These are phyloP conservation scores for Lucilia cuprina DNA, from an alignment of 1,140 invertebrate genomes.

Conservation along the genomic window DNA sequence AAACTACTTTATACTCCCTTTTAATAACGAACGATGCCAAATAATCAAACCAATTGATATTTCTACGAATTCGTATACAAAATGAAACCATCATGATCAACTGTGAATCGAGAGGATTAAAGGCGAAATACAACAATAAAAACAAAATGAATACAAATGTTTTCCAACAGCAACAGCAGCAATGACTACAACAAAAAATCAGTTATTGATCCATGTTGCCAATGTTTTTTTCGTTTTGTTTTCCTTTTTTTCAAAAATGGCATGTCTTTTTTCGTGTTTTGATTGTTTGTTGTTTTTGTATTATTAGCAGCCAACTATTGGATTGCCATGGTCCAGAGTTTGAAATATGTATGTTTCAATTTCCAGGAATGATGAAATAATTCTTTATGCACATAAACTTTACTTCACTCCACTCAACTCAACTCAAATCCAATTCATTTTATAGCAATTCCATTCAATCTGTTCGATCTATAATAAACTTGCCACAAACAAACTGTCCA, in stretches of 20 bases:
- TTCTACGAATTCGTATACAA: not conserved
- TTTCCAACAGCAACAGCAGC: not conserved
- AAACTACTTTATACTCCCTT: not conserved
- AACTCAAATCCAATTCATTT: constrained; percentile 4
- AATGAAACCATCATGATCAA: constrained; percentile 11
- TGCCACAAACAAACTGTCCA: constrained; percentile 27
- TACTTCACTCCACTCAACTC: not conserved
- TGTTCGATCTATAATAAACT: not conserved
- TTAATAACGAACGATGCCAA: not conserved
- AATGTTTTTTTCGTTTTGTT: not conserved
- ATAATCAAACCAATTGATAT: constrained; percentile 20
- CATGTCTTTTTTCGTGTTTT: not conserved
- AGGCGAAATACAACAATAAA: not conserved
- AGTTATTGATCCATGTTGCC: not conserved
- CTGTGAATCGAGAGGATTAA: not conserved
- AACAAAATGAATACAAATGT: not conserved
- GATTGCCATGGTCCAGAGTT: not conserved
- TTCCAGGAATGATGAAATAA: constrained; percentile 32
- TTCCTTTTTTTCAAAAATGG: not conserved
- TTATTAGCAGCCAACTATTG: constrained; percentile 9
- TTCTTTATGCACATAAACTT: not conserved
- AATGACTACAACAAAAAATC: not conserved
- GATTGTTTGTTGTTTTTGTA: not conserved
- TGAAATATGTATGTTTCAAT: not conserved
- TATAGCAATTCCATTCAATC: constrained; percentile 1